phyloP scores from a whole-genome alignment of 2,888 invertebrate species.

The Quadroppia sp. region DNA sequence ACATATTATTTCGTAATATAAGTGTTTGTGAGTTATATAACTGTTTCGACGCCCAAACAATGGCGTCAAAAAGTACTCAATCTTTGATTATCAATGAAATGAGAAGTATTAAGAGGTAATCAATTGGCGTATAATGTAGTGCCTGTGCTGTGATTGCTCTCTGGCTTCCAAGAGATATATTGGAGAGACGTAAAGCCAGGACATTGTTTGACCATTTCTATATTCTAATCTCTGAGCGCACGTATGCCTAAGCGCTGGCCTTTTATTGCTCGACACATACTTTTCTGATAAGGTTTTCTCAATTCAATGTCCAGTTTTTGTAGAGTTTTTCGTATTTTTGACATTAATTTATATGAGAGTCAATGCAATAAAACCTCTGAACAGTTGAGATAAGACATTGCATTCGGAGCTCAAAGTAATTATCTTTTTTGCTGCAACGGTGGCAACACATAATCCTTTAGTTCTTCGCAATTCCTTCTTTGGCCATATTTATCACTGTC shows the following conservation, averaged over 20 bases:
- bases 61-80: slow-evolving; percentile 24
- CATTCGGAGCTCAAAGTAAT: slow-evolving; percentile 27
- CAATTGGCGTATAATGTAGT: slow-evolving; percentile 35
- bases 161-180: slow-evolving; percentile 34
- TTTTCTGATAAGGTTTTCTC: slow-evolving; percentile 36
- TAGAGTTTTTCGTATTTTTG: slow-evolving; percentile 24
- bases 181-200: slow-evolving; percentile 15
- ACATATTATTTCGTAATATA: too few species aligned
- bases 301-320: slow-evolving; percentile 28
- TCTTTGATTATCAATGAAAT: slow-evolving; percentile 37
- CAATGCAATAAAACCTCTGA: slow-evolving; percentile 38
- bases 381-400: slow-evolving; percentile 38
- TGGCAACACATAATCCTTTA: slow-evolving; percentile 33
- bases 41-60: too few species aligned
- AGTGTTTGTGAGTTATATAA: too few species aligned
- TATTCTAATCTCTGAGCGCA: slow-evolving; percentile 35
- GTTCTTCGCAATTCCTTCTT: slow-evolving; percentile 31
- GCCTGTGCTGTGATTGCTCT: neutral
- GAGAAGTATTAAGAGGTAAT: slow-evolving; percentile 35
- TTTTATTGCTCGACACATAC: slow-evolving; percentile 35
- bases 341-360: slow-evolving; percentile 38
- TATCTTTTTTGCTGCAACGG: slow-evolving; percentile 33
- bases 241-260: slow-evolving; percentile 18
- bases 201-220: slow-evolving; percentile 31
- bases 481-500: slow-evolving; percentile 36